phyloP scores from a whole-genome alignment of 2,888 invertebrate species.

The Yponomeuta malinellus region DNA sequence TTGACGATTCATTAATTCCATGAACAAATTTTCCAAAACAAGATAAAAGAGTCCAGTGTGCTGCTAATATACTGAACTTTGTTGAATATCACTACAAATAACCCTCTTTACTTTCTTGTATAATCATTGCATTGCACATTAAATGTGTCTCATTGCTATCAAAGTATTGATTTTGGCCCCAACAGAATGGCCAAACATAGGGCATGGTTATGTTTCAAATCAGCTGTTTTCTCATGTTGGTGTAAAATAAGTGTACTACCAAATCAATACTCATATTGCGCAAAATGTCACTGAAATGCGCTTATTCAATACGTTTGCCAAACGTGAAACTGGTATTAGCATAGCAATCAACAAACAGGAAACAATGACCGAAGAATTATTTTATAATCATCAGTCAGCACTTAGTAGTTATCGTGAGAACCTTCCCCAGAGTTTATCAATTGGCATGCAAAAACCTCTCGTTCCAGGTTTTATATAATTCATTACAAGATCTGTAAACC shows the following conservation, averaged over 20 bases:
- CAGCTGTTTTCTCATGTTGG: constrained; percentile 65
- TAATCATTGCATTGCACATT: not conserved
- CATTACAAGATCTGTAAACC: not conserved
- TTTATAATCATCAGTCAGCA: constrained; percentile 20
- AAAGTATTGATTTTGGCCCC: not conserved
- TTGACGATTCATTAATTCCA: not conserved
- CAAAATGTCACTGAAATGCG: constrained; percentile 70
- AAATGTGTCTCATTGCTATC: not conserved
- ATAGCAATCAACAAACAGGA: constrained; percentile 49
- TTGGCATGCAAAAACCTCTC: not conserved
- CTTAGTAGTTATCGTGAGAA: constrained; percentile 29
- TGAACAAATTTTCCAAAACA: not conserved
- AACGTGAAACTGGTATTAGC: constrained; percentile 43
- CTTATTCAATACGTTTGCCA: constrained; percentile 41
- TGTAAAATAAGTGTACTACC: constrained; percentile 59
- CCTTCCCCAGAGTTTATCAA: constrained; percentile 9
- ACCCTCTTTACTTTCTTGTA: not conserved
- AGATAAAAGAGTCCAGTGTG: not conserved
- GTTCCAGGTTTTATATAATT: not conserved
- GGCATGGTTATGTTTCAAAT: constrained; percentile 39
- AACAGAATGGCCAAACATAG: not conserved
- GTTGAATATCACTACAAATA: not conserved
- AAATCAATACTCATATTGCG: constrained; percentile 73
- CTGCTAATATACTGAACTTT: not conserved
- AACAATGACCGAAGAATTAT: constrained; percentile 54